These are phyloP conservation scores for Australoheros scitulus DNA, from an alignment of 2,113 vertebrate species.

Conservation along the genomic window DNA sequence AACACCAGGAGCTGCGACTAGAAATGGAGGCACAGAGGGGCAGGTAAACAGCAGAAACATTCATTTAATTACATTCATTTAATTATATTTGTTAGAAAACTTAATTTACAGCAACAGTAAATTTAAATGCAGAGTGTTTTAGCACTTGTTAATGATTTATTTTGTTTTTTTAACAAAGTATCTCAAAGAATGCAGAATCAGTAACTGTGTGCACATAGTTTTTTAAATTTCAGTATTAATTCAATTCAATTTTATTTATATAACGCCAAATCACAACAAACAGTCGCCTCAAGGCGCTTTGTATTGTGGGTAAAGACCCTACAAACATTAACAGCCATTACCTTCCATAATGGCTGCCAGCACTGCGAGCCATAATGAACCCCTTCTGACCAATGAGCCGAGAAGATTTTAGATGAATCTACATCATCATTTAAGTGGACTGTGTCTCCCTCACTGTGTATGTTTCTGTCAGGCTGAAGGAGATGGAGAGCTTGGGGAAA, in stretches of 20 bases:
- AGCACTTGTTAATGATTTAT: background rate
- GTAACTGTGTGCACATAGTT: background rate
- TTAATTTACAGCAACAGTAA: background rate
- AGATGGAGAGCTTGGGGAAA: constrained; percentile 69
- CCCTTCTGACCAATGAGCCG: background rate
- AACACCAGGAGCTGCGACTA: constrained; percentile 80
- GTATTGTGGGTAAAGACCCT: too few species aligned
- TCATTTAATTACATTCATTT: background rate
- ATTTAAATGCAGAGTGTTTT: background rate
- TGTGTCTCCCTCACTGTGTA: background rate
- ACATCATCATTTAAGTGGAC: background rate
- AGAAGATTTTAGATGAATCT: background rate
- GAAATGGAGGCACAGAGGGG: constrained; percentile 82
- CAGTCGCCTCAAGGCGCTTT: too few species aligned
- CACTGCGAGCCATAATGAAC: background rate
- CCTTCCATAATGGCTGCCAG: background rate
- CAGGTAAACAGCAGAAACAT: constrained; percentile 56
- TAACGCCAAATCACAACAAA: too few species aligned
- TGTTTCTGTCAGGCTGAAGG: constrained; percentile 57
- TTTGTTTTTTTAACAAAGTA: background rate
- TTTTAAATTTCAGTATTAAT: background rate
- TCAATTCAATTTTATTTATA: too few species aligned
- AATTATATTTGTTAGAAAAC: background rate
- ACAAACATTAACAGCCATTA: too few species aligned
- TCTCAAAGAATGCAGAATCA: background rate